Evolutionary conservation across 2,888 invertebrate genomes (phyloP), one percentile per base, ranked within the genome.

Genomic region (Lithophane ornitopus): DNA sequence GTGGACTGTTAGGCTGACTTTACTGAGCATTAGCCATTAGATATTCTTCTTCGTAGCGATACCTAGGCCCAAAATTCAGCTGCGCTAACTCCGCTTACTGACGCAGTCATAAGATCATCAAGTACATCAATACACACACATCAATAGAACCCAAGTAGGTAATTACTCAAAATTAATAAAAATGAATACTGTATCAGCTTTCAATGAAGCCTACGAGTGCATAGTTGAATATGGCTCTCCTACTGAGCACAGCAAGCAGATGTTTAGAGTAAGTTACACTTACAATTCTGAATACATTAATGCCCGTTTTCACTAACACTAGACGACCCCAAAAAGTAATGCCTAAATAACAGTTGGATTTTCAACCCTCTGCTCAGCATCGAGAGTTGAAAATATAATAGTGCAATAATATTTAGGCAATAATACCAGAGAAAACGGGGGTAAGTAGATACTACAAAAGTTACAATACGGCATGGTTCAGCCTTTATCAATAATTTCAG

Each of bases 261-360:
- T 52, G 22, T 22, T n/a, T n/a, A 26, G 34, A 34, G 8, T 70
- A 69, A 59, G 7, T 39, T 67, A 67, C 67, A 67, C 16, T 61
- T 12, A 61, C 52, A 52, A 22, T 65, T 26, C n/a, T 39, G n/a
- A 34, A n/a, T 56, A 16, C 34, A 41, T 41, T 6, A 67, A 39
- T 9, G 41, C 2, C 39, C 1, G 16, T 67, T 68, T 28, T 22
- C 68, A 28, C 22, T 22, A 26, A 22, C 19, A 3, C 8, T 19
- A 2, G 16, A 6, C 6, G 6, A 44, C 11, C 12, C 22, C 16
- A 41, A 67, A 63, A 63, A 8, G 11, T 28, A 26, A 41, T 41
- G 6, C 41, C 2, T 41, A 28, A 44, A 28, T 22, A 22, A 22
- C 46, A 22, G 8, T 65, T 19, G 28, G 3, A 46, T 26, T 46